Percentiles rank a stretch among this genome's conserved stretches.
Evolutionary conservation across 2,113 vertebrate genomes (phyloP).

Genomic region (Madoqua kirkii): DNA sequence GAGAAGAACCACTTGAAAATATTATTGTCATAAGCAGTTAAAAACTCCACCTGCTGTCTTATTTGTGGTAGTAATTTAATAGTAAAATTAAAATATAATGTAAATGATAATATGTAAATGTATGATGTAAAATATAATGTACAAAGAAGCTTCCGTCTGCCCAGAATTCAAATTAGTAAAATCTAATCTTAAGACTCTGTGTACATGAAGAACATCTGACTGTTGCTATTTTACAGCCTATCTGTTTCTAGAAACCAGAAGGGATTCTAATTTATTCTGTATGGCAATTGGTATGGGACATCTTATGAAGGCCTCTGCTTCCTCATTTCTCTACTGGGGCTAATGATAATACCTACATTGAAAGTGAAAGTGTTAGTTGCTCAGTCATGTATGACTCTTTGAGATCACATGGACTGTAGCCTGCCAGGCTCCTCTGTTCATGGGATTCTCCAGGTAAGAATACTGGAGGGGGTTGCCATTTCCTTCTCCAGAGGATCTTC

Average conservation of each 20-base stretch:
- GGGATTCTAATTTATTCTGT: neutral
- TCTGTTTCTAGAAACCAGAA: neutral
- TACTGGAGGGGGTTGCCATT: neutral
- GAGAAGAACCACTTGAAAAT: neutral
- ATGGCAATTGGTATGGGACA: neutral
- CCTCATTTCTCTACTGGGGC: neutral
- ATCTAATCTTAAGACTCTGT: neutral
- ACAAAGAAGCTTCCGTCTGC: neutral
- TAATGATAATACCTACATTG: neutral
- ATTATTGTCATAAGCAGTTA: neutral
- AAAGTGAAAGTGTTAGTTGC: neutral
- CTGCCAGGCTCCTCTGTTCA: neutral
- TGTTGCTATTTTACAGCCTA: neutral
- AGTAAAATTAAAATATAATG: neutral
- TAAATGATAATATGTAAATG: neutral
- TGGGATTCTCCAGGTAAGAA: neutral
- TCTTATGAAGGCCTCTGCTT: constrained; percentile 3
- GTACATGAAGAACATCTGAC: neutral
- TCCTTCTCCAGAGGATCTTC: neutral
- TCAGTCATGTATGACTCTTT: neutral
- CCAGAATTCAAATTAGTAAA: neutral
- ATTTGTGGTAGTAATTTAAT: constrained; percentile 1
- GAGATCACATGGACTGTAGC: neutral
- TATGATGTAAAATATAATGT: neutral
- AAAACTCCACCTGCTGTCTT: neutral